phyloP scores from a whole-genome alignment of 2,888 invertebrate species.

The Lycocerus yunnanus region DNA sequence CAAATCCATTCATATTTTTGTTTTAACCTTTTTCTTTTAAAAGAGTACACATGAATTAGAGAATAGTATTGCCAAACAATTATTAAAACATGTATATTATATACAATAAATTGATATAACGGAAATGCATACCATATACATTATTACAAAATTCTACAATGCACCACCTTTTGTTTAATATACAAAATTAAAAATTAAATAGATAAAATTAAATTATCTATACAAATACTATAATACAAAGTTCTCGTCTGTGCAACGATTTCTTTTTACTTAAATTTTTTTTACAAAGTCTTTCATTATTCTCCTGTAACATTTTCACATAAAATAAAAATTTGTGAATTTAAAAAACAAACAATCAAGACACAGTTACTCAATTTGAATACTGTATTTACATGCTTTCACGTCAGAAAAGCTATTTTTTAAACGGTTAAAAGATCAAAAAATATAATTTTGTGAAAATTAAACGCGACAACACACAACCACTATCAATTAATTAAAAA shows the following conservation, averaged over 20 bases:
- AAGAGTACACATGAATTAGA: constrained; percentile 34
- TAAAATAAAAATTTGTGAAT: constrained; percentile 20
- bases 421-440: not conserved
- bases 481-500: not conserved
- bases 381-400: constrained; percentile 30
- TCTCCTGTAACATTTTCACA: constrained; percentile 20
- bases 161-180: constrained; percentile 45
- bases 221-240: constrained; percentile 35
- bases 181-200: constrained; percentile 39
- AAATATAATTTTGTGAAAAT: not conserved
- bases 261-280: not conserved
- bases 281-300: not conserved
- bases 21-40: constrained; percentile 22
- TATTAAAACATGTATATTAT: constrained; percentile 44
- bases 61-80: constrained; percentile 43
- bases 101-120: constrained; percentile 45
- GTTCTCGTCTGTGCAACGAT: constrained; percentile 10
- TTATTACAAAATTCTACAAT: constrained; percentile 51
- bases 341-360: constrained; percentile 28
- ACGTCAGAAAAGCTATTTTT: not conserved
- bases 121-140: constrained; percentile 47
- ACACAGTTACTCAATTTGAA: constrained; percentile 28
- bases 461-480: not conserved
- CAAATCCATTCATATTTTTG: constrained; percentile 13
- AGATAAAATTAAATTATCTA: constrained; percentile 30